Conservation (phyloP, 1,140 invertebrate species). For the Macrobrachium rosenbergii region DNA sequence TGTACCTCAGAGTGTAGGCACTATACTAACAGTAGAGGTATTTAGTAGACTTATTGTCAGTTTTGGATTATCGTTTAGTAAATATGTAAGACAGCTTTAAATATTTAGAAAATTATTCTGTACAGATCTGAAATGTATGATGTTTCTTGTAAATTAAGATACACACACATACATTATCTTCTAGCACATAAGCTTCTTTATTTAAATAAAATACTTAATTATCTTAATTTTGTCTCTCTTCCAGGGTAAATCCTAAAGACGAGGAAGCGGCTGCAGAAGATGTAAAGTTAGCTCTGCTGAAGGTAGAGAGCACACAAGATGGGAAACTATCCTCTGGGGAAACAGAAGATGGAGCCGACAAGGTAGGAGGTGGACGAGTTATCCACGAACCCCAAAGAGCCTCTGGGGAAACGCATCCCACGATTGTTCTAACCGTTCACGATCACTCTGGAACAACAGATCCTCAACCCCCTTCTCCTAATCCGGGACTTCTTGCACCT, state of each 20-base stretch:
- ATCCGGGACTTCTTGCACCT: slow-evolving; percentile 31
- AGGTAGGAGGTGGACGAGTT: slow-evolving; percentile 11
- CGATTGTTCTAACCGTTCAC: slow-evolving; percentile 46
- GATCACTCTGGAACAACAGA: slow-evolving; percentile 13
- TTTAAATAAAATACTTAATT: no score
- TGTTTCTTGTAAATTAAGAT: no score
- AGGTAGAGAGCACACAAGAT: no score
- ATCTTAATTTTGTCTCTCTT: slow-evolving; percentile 3
- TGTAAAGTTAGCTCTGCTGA: slow-evolving; percentile 53
- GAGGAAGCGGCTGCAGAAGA: slow-evolving; percentile 46
- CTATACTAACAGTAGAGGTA: no score
- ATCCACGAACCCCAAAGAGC: slow-evolving; percentile 18
- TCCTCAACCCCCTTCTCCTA: slow-evolving; percentile 30
- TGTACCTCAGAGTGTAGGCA: no score
- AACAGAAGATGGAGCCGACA: not conserved
- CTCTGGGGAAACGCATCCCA: slow-evolving; percentile 18
- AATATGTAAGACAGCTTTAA: no score
- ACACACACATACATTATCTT: no score
- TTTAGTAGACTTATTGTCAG: no score
- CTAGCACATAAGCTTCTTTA: no score
- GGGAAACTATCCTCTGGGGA: not conserved
- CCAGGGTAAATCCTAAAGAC: slow-evolving; percentile 48
- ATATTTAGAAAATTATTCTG: no score
- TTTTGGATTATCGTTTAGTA: no score
- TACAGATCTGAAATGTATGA: no score